These are phyloP conservation scores for Laterallus jamaicensis DNA, from an alignment of 2,113 vertebrate species.

Conservation along the genomic window DNA sequence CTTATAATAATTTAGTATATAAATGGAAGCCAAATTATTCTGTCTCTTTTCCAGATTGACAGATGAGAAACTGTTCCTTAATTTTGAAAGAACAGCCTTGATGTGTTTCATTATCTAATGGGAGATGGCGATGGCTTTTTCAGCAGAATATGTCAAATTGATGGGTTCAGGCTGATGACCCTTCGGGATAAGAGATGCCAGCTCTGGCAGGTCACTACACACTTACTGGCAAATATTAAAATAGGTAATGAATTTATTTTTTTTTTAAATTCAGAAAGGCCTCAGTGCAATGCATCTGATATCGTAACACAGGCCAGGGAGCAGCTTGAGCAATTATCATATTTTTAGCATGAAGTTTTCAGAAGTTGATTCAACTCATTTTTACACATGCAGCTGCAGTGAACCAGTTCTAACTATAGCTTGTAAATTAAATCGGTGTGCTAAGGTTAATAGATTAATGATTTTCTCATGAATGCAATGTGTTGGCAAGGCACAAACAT, in stretches of 20 bases:
- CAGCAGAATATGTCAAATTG: slow-evolving; percentile 18
- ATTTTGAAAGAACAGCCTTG: slow-evolving; percentile 49
- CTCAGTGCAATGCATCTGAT: not conserved
- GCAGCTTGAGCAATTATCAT: slow-evolving; percentile 30
- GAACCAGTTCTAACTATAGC: slow-evolving; percentile 26
- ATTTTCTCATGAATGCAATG: slow-evolving; percentile 56
- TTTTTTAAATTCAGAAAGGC: not conserved
- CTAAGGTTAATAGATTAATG: slow-evolving; percentile 62
- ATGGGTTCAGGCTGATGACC: slow-evolving; percentile 47
- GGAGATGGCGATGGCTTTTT: slow-evolving; percentile 21
- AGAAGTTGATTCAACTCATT: slow-evolving; percentile 1
- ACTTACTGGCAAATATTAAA: slow-evolving; percentile 50
- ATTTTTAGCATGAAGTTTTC: slow-evolving; percentile 44
- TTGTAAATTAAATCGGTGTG: slow-evolving; percentile 52
- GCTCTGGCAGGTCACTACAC: not conserved
- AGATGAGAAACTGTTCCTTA: slow-evolving; percentile 47
- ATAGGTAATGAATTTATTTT: slow-evolving; percentile 12
- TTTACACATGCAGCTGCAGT: not conserved
- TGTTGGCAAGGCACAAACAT: slow-evolving; percentile 42
- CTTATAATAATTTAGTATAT: slow-evolving; percentile 22
- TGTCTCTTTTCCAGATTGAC: slow-evolving; percentile 61
- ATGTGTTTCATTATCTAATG: slow-evolving; percentile 24
- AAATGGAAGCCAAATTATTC: slow-evolving; percentile 61
- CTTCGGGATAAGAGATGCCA: slow-evolving; percentile 7
- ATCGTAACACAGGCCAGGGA: not conserved